Evolutionary conservation across 1,140 invertebrate genomes (phyloP).

Genomic region (Tetragonula clypearis): DNA sequence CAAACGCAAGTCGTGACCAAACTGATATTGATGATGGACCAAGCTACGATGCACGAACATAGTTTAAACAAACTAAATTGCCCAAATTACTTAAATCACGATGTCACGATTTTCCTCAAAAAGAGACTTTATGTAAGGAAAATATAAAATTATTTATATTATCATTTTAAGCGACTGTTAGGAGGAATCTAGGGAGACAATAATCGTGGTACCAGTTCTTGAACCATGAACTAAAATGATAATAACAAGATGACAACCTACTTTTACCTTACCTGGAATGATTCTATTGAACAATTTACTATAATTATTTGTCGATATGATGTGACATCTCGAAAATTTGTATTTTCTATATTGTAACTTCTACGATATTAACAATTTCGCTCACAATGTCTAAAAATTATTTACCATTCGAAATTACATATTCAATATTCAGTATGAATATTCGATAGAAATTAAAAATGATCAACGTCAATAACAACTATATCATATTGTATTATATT

Average conservation of each 20-base stretch:
- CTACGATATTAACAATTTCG: too few relatives aligned
- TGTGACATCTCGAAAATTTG: too few relatives aligned
- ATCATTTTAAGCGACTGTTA: background rate
- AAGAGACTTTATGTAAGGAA: constrained; percentile 20
- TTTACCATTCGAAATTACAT: too few relatives aligned
- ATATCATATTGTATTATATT: background rate
- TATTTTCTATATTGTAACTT: too few relatives aligned
- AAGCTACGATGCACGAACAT: background rate
- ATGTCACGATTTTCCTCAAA: constrained; percentile 38
- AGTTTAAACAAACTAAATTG: constrained; percentile 10
- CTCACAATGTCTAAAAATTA: too few relatives aligned
- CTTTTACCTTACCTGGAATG: background rate
- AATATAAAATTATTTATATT: constrained; percentile 4
- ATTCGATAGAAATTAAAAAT: too few relatives aligned
- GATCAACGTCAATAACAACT: too few relatives aligned
- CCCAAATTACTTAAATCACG: constrained; percentile 20
- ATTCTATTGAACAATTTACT: background rate
- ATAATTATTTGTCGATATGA: too few relatives aligned
- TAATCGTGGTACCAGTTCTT: background rate
- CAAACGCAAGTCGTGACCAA: constrained; percentile 29
- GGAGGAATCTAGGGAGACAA: background rate
- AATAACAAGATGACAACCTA: background rate
- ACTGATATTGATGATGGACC: background rate
- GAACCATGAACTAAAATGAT: background rate
- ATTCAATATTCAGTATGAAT: too few relatives aligned